These are phyloP conservation scores for Hemicrepidius hirtus DNA, from an alignment of 2,888 invertebrate species.

Conservation along the genomic window DNA sequence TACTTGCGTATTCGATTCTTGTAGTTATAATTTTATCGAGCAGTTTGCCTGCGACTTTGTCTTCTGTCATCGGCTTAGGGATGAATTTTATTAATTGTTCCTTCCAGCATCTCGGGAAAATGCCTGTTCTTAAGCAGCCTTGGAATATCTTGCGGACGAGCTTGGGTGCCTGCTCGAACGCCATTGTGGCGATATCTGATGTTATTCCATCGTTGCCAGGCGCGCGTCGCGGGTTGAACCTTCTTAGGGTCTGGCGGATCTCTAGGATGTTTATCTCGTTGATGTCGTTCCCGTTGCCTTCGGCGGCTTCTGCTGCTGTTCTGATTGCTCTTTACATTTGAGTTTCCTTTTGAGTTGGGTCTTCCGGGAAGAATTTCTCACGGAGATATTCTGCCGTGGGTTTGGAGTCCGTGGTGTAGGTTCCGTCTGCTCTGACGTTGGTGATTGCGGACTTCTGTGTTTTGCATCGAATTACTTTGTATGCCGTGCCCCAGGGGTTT, in stretches of 20 bases:
- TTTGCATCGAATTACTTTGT: no score
- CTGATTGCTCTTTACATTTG: not conserved
- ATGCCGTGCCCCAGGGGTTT: no score
- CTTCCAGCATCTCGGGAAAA: not conserved
- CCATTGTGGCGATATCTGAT: not conserved
- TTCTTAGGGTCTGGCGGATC: not conserved
- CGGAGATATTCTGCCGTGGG: not conserved
- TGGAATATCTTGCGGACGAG: not conserved
- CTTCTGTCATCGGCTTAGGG: not conserved
- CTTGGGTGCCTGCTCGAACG: not conserved
- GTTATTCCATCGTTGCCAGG: not conserved
- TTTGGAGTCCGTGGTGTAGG: not conserved
- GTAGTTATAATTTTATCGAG: not conserved
- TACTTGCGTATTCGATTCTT: not conserved
- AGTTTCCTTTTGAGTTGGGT: not conserved
- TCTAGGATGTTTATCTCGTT: not conserved
- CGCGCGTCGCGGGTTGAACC: not conserved
- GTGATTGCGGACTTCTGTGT: not conserved
- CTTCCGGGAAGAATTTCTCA: not conserved
- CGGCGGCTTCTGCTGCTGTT: not conserved
- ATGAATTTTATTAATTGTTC: not conserved
- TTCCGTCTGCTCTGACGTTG: not conserved
- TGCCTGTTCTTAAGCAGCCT: not conserved
- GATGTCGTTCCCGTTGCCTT: not conserved
- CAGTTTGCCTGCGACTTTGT: not conserved